phyloP scores from a whole-genome alignment of 2,797 vertebrate species.

The Chromis chromis region DNA sequence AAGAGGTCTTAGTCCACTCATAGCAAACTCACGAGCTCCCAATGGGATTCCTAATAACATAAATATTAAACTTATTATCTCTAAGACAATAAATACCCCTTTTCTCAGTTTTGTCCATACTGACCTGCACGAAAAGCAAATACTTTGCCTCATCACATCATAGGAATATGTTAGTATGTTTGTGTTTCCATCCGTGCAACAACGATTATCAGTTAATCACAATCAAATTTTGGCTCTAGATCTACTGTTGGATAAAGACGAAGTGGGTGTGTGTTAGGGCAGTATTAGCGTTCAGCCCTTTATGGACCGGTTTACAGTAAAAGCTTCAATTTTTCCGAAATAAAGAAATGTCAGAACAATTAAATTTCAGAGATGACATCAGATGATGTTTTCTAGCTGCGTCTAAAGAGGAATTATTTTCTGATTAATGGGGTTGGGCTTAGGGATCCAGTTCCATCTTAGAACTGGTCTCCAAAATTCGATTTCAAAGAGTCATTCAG shows the following conservation, averaged over 20 bases:
- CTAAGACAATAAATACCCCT: slow-evolving; percentile 6
- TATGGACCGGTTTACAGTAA: slow-evolving; percentile 32
- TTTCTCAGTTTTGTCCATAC: slow-evolving; percentile 14
- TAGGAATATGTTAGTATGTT: slow-evolving; percentile 34
- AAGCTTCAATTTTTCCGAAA: slow-evolving; percentile 53
- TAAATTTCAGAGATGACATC: slow-evolving; percentile 27
- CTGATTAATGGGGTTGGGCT: background rate
- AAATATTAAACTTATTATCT: slow-evolving; percentile 26
- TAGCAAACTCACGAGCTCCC: slow-evolving; percentile 11
- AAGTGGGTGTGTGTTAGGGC: slow-evolving; percentile 29
- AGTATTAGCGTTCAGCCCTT: slow-evolving; percentile 24
- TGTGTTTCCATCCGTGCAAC: slow-evolving; percentile 39
- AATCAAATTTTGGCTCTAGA: slow-evolving; percentile 41
- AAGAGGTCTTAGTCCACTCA: slow-evolving; percentile 11
- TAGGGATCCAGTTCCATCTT: too few species aligned
- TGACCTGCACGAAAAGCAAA: slow-evolving; percentile 26
- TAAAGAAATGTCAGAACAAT: slow-evolving; percentile 32
- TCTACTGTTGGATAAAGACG: slow-evolving; percentile 19
- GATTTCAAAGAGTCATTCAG: too few species aligned
- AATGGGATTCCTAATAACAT: background rate
- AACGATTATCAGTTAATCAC: slow-evolving; percentile 47
- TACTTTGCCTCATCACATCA: slow-evolving; percentile 43
- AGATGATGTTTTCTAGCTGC: slow-evolving; percentile 29
- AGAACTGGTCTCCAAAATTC: too few species aligned
- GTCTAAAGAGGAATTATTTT: slow-evolving; percentile 16